phyloP scores from a whole-genome alignment of 2,888 invertebrate genomes.

The Epinotia demarniana region DNA sequence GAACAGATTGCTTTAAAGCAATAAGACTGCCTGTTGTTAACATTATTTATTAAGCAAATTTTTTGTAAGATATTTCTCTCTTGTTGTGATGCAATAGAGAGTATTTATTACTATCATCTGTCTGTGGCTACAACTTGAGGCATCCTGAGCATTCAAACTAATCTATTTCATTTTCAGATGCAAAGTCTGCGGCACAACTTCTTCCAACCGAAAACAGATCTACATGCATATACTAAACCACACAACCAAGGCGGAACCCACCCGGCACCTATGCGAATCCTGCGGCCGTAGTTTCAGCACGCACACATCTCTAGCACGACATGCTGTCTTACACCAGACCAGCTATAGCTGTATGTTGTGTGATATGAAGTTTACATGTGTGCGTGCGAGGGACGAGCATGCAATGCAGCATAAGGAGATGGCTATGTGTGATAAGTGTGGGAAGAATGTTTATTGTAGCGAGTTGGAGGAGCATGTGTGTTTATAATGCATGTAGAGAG shows the following conservation, averaged over 20 bases:
- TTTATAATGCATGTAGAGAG: constrained; percentile 29
- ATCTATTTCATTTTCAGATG: constrained; percentile 67
- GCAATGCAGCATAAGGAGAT: constrained; percentile 62
- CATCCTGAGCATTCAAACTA: neutral
- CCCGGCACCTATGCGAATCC: constrained; percentile 73
- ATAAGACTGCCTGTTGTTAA: too few relatives aligned
- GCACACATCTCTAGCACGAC: constrained; percentile 64
- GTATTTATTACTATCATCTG: too few relatives aligned
- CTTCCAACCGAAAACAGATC: constrained; percentile 82
- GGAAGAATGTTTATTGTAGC: constrained; percentile 61
- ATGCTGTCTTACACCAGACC: constrained; percentile 62
- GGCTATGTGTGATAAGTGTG: constrained; percentile 76
- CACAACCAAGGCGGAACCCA: constrained; percentile 59
- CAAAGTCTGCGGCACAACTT: constrained; percentile 84
- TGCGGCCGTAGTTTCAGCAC: constrained; percentile 76
- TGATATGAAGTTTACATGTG: constrained; percentile 57
- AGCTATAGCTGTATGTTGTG: constrained; percentile 62
- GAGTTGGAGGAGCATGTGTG: constrained; percentile 64
- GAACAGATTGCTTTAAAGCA: too few relatives aligned
- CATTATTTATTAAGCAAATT: too few relatives aligned
- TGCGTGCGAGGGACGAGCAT: constrained; percentile 60
- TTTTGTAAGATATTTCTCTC: too few relatives aligned
- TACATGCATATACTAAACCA: constrained; percentile 85
- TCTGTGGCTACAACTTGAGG: too few relatives aligned
- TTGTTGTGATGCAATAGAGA: too few relatives aligned